Percentiles rank a stretch among this genome's conserved stretches.
These are phyloP conservation scores for Buceros bicornis DNA, from an alignment of 2,797 vertebrate genomes.

Conservation along the genomic window DNA sequence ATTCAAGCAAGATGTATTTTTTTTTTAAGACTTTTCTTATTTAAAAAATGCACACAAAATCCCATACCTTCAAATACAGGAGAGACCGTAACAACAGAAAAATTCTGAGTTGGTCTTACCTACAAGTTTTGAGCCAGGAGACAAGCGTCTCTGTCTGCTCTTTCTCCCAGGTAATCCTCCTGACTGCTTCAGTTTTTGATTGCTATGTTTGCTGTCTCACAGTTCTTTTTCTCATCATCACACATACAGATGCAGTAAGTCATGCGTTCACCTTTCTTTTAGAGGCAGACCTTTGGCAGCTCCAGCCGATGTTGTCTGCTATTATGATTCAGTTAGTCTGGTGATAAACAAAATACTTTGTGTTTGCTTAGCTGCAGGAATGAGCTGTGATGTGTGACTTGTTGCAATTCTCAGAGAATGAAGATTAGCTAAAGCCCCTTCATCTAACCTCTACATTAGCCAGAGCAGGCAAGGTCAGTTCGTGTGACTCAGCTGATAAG, in stretches of 20 bases:
- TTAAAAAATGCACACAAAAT: neutral
- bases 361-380: neutral
- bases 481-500: neutral
- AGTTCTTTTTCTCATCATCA: neutral
- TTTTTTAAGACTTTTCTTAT: neutral
- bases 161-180: neutral
- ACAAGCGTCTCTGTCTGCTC: neutral
- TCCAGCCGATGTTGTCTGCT: neutral
- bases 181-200: neutral
- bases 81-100: neutral
- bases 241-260: neutral
- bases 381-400: neutral
- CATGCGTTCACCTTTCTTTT: neutral
- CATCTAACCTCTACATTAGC: neutral
- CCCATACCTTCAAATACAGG: neutral
- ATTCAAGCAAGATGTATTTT: neutral
- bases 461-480: neutral
- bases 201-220: neutral
- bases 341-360: neutral
- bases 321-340: neutral
- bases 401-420: neutral
- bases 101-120: neutral
- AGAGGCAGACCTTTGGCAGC: neutral
- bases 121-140: neutral
- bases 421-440: slow-evolving; percentile 31